Base-by-base conservation (phyloP, 1,140 invertebrate species). In the Neoseiulus cucumeris region DNA sequence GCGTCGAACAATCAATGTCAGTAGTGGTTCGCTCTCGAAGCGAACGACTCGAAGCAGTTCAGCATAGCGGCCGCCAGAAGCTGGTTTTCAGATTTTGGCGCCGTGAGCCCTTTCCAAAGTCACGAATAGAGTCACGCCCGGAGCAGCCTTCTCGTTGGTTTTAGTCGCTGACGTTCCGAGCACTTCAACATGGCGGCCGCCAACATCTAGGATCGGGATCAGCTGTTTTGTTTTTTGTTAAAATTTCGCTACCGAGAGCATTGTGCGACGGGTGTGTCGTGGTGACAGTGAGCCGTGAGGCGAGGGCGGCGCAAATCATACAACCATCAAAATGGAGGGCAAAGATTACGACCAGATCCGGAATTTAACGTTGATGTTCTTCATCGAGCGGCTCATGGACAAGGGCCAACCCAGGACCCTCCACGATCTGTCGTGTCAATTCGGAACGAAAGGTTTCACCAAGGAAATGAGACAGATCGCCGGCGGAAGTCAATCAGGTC, bases 391-490 rank as follows among this genome's bases (percentile, higher is more conserved):
- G 73, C 79, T 96, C 65, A 82, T 95, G 80, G 90, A 94, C 75
- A 93, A 92, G 78, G 89, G 89, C 75, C 88, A 79, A 64, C 74
- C 89, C 66, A 82, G 92, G 73, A 93, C 91, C 47, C 79, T 96
- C 69, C 92, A 96, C 76, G 92, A 96, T 79, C 81, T 96, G 66
- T 91, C 88, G 73, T 96, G 92, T 78, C 90, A 94, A 77, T 94
- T 94, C 77, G 90, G 91, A 71, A 89, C 89, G 67, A 92, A 91
- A 78, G 89, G 89, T 64, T 94, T 94, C 74, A 91, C 89, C 2
- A 91, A 91, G 80, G 89, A 94, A 68, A 76, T 77, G 76, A 47
- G 76, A 65, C 89, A 92, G 78, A 93, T 94, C 70, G 90, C 89
- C 72, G 91, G 91, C 59, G 89, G 89, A 68, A 91, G 88, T 67